phyloP scores from a whole-genome alignment of 1,140 invertebrate genomes.

The Leptestheria dahalacensis region DNA sequence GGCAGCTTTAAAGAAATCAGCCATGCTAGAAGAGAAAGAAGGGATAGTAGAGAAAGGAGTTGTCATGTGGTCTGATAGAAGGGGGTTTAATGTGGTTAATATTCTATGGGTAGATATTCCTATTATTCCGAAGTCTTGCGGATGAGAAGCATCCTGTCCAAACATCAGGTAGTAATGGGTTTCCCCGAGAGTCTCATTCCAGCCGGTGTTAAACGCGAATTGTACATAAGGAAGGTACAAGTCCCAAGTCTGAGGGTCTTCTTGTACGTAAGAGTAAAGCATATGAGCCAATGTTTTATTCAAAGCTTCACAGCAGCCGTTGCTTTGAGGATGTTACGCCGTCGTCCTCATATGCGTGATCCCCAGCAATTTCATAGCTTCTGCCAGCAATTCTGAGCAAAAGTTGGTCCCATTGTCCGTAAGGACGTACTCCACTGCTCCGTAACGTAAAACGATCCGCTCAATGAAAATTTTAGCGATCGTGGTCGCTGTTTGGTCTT shows the following conservation, averaged over 20 bases:
- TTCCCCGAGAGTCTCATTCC: not conserved
- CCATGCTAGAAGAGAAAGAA: too few species aligned
- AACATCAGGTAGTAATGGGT: not conserved
- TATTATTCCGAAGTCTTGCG: not conserved
- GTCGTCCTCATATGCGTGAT: constrained; percentile 18
- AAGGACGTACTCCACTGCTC: constrained; percentile 22
- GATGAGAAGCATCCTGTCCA: not conserved
- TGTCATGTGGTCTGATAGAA: too few species aligned
- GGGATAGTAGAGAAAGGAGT: too few species aligned
- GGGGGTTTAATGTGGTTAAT: too few species aligned
- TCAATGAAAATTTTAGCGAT: constrained; percentile 21
- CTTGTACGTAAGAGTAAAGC: constrained; percentile 13
- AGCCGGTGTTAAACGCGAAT: not conserved
- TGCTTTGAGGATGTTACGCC: constrained; percentile 12
- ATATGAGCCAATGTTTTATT: constrained; percentile 21
- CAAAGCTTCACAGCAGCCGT: constrained; percentile 21
- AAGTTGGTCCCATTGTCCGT: constrained; percentile 21
- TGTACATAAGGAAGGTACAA: not conserved
- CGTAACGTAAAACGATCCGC: constrained; percentile 21
- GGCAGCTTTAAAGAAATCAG: too few species aligned
- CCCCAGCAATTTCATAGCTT: constrained; percentile 14
- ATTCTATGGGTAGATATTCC: too few species aligned
- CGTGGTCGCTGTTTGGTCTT: constrained; percentile 21
- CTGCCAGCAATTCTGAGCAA: constrained; percentile 8
- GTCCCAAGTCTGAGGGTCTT: not conserved